A percentile compares a stretch with the other conserved stretches of the same genome.
These are phyloP conservation scores for Leptopterna dolabrata DNA, from an alignment of 2,888 invertebrate genomes.

Conservation along the genomic window DNA sequence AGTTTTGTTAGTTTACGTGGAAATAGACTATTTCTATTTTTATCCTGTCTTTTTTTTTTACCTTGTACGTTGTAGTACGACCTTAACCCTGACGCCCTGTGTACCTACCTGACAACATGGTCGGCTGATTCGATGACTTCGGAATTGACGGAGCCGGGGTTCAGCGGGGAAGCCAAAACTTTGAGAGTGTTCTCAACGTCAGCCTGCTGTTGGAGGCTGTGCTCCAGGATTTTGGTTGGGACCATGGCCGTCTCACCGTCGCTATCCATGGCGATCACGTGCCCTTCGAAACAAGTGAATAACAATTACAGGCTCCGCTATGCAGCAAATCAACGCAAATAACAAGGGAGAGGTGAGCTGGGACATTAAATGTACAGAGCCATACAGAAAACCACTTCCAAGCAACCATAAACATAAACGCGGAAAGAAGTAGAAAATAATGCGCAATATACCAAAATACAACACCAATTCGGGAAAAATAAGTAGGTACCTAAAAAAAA, in stretches of 20 bases:
- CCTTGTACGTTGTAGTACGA: too few species aligned
- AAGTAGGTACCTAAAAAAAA: background rate
- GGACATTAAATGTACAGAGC: background rate
- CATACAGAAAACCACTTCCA: slow-evolving; percentile 1
- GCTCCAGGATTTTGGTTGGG: slow-evolving; percentile 75
- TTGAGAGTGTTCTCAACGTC: slow-evolving; percentile 69
- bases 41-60: too few species aligned
- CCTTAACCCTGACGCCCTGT: too few species aligned
- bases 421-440: slow-evolving; percentile 20
- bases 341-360: background rate
- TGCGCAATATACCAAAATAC: background rate
- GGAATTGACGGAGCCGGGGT: slow-evolving; percentile 64
- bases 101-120: slow-evolving; percentile 70
- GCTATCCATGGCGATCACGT: slow-evolving; percentile 75
- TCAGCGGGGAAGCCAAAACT: slow-evolving; percentile 68
- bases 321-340: background rate
- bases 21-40: too few species aligned
- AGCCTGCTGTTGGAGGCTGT: slow-evolving; percentile 71
- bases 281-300: slow-evolving; percentile 68
- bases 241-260: slow-evolving; percentile 77
- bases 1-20: too few species aligned
- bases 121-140: slow-evolving; percentile 70
- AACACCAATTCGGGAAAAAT: background rate
- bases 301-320: background rate
- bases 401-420: background rate